These are phyloP conservation scores for Eidolon dupreanum DNA, from an alignment of 2,797 vertebrate species.

Conservation along the genomic window DNA sequence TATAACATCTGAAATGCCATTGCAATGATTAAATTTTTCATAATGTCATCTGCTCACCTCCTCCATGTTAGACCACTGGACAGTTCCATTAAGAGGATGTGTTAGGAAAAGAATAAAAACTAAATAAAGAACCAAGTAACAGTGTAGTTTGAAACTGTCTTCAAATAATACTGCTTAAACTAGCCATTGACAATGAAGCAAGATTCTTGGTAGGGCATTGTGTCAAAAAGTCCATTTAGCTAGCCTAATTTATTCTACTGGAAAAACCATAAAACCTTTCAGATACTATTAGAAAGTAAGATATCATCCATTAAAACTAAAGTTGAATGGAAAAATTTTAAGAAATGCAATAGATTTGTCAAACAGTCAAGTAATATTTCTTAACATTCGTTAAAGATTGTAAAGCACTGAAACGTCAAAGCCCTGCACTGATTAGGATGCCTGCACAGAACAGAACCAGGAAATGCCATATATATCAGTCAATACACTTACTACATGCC, in stretches of 20 bases:
- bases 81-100: slow-evolving; percentile 56
- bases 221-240: slow-evolving; percentile 66
- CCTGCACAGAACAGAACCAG: slow-evolving; percentile 62
- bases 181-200: slow-evolving; percentile 45
- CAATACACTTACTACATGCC: slow-evolving; percentile 55
- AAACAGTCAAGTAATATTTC: slow-evolving; percentile 80
- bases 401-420: slow-evolving; percentile 77
- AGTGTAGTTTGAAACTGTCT: slow-evolving; percentile 18
- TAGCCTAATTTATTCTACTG: slow-evolving; percentile 12
- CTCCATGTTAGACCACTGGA: slow-evolving; percentile 44
- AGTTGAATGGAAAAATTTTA: slow-evolving; percentile 79
- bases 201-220: slow-evolving; percentile 28
- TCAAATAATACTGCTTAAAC: slow-evolving; percentile 58
- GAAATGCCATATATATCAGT: slow-evolving; percentile 78
- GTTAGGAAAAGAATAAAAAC: slow-evolving; percentile 56
- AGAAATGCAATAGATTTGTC: slow-evolving; percentile 82
- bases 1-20: neutral
- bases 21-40: slow-evolving; percentile 30
- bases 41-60: slow-evolving; percentile 23
- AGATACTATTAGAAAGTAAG: slow-evolving; percentile 70
- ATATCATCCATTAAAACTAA: slow-evolving; percentile 74
- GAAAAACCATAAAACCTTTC: slow-evolving; percentile 61
- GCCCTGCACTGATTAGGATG: slow-evolving; percentile 78
- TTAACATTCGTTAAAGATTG: slow-evolving; percentile 78
- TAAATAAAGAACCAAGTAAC: slow-evolving; percentile 45